These are phyloP conservation scores for Gadus chalcogrammus DNA, from an alignment of 2,113 vertebrate genomes.

Conservation along the genomic window DNA sequence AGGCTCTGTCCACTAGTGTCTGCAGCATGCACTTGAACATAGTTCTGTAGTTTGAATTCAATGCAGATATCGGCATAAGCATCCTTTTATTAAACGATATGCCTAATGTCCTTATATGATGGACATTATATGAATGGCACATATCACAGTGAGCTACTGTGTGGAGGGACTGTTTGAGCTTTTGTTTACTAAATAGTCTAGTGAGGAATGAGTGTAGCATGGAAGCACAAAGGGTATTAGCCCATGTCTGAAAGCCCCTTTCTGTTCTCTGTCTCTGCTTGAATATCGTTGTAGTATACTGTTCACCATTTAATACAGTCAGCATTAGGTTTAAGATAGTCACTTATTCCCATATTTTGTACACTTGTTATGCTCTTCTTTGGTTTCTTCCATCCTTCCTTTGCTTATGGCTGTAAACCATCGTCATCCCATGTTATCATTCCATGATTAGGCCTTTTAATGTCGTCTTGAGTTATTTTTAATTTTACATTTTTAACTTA, in stretches of 20 bases:
- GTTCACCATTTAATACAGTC: not conserved
- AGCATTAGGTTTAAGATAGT: not conserved
- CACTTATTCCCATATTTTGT: not conserved
- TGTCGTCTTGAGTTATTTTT: not conserved
- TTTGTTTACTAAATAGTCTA: too few relatives aligned
- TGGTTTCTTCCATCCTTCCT: conserved; percentile 16
- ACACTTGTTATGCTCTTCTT: conserved; percentile 22
- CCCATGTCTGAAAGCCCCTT: not conserved
- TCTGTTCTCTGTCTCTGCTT: not conserved
- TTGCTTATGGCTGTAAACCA: conserved; percentile 36
- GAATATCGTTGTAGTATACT: not conserved
- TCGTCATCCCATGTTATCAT: conserved; percentile 37
- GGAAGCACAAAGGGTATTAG: not conserved
- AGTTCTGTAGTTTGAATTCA: too few relatives aligned
- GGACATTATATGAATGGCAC: too few relatives aligned
- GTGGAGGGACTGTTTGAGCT: too few relatives aligned
- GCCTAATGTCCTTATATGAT: too few relatives aligned
- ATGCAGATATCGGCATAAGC: too few relatives aligned
- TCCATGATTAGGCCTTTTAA: not conserved
- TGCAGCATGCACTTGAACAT: too few relatives aligned
- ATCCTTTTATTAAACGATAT: too few relatives aligned
- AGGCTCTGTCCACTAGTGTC: too few relatives aligned
- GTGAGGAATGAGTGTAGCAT: too few relatives aligned
- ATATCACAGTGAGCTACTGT: too few relatives aligned
- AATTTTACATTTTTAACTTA: too few relatives aligned